Percentiles rank a stretch among this genome's conserved stretches.
phyloP scores from a whole-genome alignment of 1,140 invertebrate species.

The Teleogryllus occipitalis region DNA sequence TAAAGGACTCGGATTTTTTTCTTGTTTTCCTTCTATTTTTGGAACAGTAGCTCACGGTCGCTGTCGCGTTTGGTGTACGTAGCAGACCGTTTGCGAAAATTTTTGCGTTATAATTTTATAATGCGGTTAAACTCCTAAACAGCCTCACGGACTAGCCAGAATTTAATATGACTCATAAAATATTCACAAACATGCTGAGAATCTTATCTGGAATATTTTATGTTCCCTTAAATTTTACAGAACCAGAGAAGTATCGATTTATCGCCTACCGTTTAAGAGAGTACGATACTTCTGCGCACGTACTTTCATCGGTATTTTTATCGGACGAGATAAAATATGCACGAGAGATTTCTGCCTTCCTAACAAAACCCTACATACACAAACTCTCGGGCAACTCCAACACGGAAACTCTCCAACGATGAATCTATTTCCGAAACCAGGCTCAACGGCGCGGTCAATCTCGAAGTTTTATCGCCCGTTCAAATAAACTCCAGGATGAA shows the following conservation, averaged over 20 bases:
- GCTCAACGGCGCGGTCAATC: neutral
- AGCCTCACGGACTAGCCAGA: neutral
- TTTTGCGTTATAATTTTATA: neutral
- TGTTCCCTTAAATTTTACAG: neutral
- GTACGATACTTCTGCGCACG: neutral
- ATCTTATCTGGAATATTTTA: slow-evolving; percentile 2
- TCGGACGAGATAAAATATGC: neutral
- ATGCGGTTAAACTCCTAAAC: too few species aligned
- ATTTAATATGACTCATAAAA: neutral
- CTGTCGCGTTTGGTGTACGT: neutral
- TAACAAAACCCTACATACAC: neutral
- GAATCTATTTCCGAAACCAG: neutral
- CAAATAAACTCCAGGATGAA: neutral
- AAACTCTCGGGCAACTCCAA: neutral
- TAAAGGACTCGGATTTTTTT: neutral
- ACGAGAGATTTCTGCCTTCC: neutral
- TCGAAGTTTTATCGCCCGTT: neutral
- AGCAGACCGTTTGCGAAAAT: neutral
- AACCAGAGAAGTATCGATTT: neutral
- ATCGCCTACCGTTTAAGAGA: neutral
- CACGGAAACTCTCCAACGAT: neutral
- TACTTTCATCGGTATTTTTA: neutral
- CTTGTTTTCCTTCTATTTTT: neutral
- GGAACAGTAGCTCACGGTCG: neutral
- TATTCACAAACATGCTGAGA: neutral